These are phyloP conservation scores for Drosophila rubida DNA, from an alignment of 2,888 invertebrate species.

Conservation along the genomic window DNA sequence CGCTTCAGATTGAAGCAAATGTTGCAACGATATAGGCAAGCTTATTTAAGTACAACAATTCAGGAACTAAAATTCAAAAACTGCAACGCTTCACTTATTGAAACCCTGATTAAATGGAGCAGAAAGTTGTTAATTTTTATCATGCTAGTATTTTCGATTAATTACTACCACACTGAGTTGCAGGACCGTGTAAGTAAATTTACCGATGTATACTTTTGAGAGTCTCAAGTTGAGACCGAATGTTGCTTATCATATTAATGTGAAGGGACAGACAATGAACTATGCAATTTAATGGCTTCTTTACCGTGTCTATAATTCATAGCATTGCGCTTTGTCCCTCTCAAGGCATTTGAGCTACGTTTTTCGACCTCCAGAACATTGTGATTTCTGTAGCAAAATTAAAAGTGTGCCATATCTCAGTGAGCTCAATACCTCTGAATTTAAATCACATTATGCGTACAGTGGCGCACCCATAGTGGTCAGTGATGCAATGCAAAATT, in stretches of 20 bases:
- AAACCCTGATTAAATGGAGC: slow-evolving; percentile 18
- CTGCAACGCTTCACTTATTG: slow-evolving; percentile 14
- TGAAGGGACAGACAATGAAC: neutral
- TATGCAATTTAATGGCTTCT: neutral
- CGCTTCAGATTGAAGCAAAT: slow-evolving; percentile 52
- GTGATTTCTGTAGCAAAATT: slow-evolving; percentile 90
- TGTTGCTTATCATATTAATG: too few species aligned
- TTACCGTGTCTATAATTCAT: neutral
- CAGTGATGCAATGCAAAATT: slow-evolving; percentile 91
- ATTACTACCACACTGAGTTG: slow-evolving; percentile 68
- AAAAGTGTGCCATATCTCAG: slow-evolving; percentile 88
- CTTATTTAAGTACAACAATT: slow-evolving; percentile 19
- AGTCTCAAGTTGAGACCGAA: neutral
- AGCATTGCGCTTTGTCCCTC: slow-evolving; percentile 73
- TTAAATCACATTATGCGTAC: slow-evolving; percentile 91
- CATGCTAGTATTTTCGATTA: slow-evolving; percentile 27
- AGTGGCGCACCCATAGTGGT: slow-evolving; percentile 93
- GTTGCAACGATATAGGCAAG: slow-evolving; percentile 39
- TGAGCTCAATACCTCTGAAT: slow-evolving; percentile 88
- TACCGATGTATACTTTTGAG: neutral
- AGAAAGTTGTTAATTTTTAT: slow-evolving; percentile 41
- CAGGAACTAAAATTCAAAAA: slow-evolving; percentile 29
- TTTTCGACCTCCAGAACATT: slow-evolving; percentile 93
- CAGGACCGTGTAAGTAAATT: slow-evolving; percentile 62
- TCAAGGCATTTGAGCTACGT: slow-evolving; percentile 77